Percentiles rank a stretch among this genome's conserved stretches.
These are phyloP conservation scores for Gavialis gangeticus DNA, from an alignment of 2,113 vertebrate genomes.

Conservation along the genomic window DNA sequence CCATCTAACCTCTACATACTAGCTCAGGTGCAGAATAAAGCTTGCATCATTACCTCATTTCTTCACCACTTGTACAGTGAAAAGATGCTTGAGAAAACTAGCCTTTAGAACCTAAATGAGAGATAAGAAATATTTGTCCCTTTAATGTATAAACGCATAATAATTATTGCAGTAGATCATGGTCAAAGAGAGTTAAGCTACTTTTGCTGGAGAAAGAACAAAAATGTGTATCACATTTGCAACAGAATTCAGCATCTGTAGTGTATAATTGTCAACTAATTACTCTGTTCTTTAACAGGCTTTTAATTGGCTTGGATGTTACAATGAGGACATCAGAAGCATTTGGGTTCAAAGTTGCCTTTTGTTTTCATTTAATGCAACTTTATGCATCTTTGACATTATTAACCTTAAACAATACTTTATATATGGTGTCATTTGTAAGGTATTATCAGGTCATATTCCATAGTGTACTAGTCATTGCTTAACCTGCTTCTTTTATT, in stretches of 20 bases:
- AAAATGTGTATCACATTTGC: fast-evolving
- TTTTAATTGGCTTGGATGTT: not conserved
- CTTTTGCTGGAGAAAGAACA: not conserved
- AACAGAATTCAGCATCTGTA: not conserved
- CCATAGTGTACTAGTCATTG: not conserved
- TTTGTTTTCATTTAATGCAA: not conserved
- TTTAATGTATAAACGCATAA: not conserved
- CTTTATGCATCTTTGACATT: not conserved
- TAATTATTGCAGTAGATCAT: not conserved
- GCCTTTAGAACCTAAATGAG: too few relatives aligned
- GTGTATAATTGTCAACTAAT: not conserved
- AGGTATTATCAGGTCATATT: too few relatives aligned
- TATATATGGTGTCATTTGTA: not conserved
- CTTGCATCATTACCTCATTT: too few relatives aligned
- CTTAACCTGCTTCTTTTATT: not conserved
- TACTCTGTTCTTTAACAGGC: not conserved
- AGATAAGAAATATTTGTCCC: not conserved
- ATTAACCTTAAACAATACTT: not conserved
- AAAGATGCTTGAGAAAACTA: too few relatives aligned
- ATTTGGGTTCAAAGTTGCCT: not conserved
- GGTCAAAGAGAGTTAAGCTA: not conserved
- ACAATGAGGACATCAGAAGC: not conserved
- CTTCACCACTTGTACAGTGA: too few relatives aligned
- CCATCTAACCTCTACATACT: too few relatives aligned
- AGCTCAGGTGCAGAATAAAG: too few relatives aligned